A percentile compares a stretch with the other conserved stretches of the same genome.
These are phyloP conservation scores for Dasyurus viverrinus DNA, from an alignment of 2,113 vertebrate genomes.

Conservation along the genomic window DNA sequence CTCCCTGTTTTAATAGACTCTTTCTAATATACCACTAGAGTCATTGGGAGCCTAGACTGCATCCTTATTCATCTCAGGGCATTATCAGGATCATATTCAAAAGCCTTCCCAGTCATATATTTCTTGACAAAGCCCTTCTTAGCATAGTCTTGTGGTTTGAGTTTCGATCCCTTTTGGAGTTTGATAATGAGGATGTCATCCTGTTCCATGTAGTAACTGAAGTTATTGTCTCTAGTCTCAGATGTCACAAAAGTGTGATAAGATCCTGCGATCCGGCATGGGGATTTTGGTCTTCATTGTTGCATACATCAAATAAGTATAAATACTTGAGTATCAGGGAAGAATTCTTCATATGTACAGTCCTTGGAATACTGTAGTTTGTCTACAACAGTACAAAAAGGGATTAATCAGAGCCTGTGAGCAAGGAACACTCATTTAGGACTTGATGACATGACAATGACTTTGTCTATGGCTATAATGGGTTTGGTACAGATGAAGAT, in stretches of 20 bases:
- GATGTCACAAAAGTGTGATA: conserved; percentile 96
- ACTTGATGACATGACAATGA: conserved; percentile 97
- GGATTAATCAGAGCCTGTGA: conserved; percentile 96
- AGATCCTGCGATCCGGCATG: conserved; percentile 96
- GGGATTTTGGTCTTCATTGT: conserved; percentile 96
- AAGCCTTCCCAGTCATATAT: conserved; percentile 95
- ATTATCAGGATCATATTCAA: conserved; percentile 97
- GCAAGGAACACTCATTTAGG: conserved; percentile 98
- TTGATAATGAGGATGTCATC: conserved; percentile 98
- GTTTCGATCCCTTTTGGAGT: conserved; percentile 96
- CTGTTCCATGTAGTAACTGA: conserved; percentile 96
- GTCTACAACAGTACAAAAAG: conserved; percentile 97
- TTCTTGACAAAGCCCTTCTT: conserved; percentile 99
- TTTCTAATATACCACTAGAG: conserved; percentile 95
- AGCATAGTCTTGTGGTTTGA: conserved; percentile 94
- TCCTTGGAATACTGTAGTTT: conserved; percentile 99
- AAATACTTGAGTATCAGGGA: conserved; percentile 94
- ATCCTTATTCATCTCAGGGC: conserved; percentile 96
- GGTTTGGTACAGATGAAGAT: conserved; percentile 97
- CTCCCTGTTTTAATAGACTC: conserved; percentile 98
- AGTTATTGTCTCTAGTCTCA: conserved; percentile 95
- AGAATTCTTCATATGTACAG: conserved; percentile 97
- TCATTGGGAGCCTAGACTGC: conserved; percentile 95
- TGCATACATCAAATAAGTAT: conserved; percentile 94
- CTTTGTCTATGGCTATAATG: conserved; percentile 99